Evolutionary conservation across 92 coral and sea anemone genomes (phyloP).

Genomic region (Siderastrea radians): DNA sequence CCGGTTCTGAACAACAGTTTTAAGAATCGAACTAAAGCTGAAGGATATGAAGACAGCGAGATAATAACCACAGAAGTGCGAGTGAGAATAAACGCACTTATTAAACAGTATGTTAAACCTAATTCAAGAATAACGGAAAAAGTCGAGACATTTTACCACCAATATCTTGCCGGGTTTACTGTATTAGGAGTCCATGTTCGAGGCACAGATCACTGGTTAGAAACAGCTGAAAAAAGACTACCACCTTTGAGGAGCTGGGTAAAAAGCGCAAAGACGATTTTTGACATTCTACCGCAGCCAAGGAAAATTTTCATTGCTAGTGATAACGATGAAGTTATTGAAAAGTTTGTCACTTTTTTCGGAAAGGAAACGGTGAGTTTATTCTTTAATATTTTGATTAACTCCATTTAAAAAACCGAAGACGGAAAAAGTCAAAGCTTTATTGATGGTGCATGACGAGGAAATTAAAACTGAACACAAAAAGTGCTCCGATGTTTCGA

Average conservation of each 20-base stretch:
- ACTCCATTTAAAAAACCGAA: neutral
- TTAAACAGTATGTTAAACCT: conserved; percentile 65
- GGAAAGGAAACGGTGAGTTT: conserved; percentile 49
- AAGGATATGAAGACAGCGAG: conserved; percentile 37
- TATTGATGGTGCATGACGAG: no score
- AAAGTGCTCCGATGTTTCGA: no score
- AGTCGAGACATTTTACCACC: conserved; percentile 51
- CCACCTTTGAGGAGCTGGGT: conserved; percentile 69
- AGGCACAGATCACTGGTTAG: conserved; percentile 81
- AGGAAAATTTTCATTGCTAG: conserved; percentile 85
- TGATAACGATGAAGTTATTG: conserved; percentile 78
- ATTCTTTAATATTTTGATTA: no score
- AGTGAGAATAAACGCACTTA: conserved; percentile 52
- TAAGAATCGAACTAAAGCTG: conserved; percentile 5
- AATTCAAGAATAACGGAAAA: conserved; percentile 34
- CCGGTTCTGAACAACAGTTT: conserved; percentile 19
- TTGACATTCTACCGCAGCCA: conserved; percentile 67
- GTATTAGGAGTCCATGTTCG: conserved; percentile 90
- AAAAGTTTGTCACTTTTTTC: conserved; percentile 64
- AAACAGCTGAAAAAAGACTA: conserved; percentile 53
- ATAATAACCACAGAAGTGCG: conserved; percentile 64
- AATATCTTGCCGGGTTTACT: conserved; percentile 50
- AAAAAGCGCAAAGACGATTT: conserved; percentile 52
- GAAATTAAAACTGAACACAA: no score
- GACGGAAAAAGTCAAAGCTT: no score